Evolutionary conservation across 2,888 invertebrate species (phyloP), one percentile per base, ranked within the genome.

Genomic region (Aspidiotus rigidus): DNA sequence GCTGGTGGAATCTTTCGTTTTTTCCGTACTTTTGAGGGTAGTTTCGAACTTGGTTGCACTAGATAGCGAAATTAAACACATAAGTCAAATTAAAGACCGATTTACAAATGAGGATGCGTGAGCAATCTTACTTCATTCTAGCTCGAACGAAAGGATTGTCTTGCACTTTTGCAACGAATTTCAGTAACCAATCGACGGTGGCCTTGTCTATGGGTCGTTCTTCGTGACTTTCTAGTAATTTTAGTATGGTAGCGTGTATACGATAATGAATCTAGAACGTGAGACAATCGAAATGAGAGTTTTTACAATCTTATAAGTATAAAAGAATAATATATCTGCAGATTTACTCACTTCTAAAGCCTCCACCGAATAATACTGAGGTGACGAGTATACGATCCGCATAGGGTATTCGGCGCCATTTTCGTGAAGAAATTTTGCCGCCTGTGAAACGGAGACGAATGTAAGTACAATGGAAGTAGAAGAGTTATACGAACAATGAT

Each of bases 191-290:
- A 75, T 82, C 82, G 11, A 84, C 86, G 6, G 83, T 78, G 60
- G 81, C 83, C 73, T 69, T 81, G 62, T 82, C 82, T 73, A 88
- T 81, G 0, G 83, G 82, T 78, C 87, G 86, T 62, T 85, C 86
- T 75, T 88, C 88, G 74, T 87, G 85, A 72, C 86, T 84, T 75
- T 90, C 89, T 42, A 95, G 81, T 77, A 87, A 89, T 79, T 93
- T 95, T 7, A 95, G 80, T 74, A 93, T 89, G n/a, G 90, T 88
- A 0, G 92, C 88, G 77, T 95, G 92, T 69, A 92, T 87, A 75
- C 95, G 83, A 74, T 80, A 83, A 75, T 79, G 81, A 72, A 82
- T 76, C 80, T 80, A 73, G 15, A 73, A 71, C 56, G 62, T 69
- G 53, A 61, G 59, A 67, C 53, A 9, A 28, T 28, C 40, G 6